Conservation (phyloP, 2,113 vertebrate species). For the Rhynchopsitta pachyrhyncha region DNA sequence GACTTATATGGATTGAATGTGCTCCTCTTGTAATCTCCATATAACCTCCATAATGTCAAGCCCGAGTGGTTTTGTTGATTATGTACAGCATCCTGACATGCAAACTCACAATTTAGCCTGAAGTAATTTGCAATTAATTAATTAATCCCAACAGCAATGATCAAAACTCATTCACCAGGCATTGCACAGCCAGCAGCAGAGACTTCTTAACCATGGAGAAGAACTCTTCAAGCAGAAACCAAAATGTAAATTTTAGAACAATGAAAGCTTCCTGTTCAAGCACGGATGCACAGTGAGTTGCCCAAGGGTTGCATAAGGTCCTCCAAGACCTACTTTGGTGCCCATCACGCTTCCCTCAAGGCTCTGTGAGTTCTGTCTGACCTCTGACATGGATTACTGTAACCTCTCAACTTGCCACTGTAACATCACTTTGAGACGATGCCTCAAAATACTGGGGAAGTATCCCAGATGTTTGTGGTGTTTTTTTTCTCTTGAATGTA, state of each 20-base stretch:
- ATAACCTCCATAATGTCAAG: slow-evolving; percentile 32
- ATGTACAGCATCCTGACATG: slow-evolving; percentile 55
- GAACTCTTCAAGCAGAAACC: slow-evolving; percentile 42
- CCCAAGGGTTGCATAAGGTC: slow-evolving; percentile 40
- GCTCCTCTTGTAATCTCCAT: slow-evolving; percentile 13
- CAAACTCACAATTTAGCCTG: slow-evolving; percentile 41
- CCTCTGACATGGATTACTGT: neutral
- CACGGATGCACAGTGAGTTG: neutral
- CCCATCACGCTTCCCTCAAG: neutral
- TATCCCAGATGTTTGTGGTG: too few species aligned
- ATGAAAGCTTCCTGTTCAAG: slow-evolving; percentile 23
- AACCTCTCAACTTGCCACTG: neutral
- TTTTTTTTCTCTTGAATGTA: neutral
- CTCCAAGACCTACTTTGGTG: slow-evolving; percentile 4
- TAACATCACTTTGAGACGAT: neutral
- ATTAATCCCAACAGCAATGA: slow-evolving; percentile 68
- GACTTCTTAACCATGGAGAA: slow-evolving; percentile 4
- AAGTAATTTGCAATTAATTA: slow-evolving; percentile 64
- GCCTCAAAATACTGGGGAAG: neutral
- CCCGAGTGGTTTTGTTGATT: slow-evolving; percentile 47
- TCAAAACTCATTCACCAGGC: slow-evolving; percentile 38
- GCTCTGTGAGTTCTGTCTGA: neutral
- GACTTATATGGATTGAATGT: slow-evolving; percentile 2
- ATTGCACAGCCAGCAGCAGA: slow-evolving; percentile 52
- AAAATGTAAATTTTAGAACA: slow-evolving; percentile 54